Base-by-base conservation (phyloP, 2,113 vertebrate species). In the Cygnus atratus region DNA sequence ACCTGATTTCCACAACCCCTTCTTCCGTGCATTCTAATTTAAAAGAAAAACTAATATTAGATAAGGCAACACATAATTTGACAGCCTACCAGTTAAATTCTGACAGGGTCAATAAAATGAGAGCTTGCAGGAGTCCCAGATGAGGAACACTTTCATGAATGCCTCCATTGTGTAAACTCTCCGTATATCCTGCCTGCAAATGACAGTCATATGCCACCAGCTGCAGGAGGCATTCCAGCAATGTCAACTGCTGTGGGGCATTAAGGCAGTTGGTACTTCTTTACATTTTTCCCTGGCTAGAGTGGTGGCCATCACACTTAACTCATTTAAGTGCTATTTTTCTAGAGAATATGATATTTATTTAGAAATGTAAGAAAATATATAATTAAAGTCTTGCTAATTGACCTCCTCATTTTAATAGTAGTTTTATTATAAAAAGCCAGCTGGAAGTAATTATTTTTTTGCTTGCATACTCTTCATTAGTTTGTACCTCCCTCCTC, bases 131-230 rank as follows among this genome's bases (percentile, higher is more conserved):
- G 95, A 92, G 92, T 97, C 95, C 91, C 92, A 97, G 75, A 95
- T 88, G 94, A 93, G 85, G 82, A 92, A 95, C 80, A 92, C 62
- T 92, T 96, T 92, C 82, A 94, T 97, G 96, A 98, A 97, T 97
- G 96, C 84, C 55, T 89, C 95, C 93, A 93, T 75, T 96, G 90
- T 96, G 66, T 84, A 94, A 96, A 97, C 90, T 96, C 81, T 96
- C 90, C 17, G 61, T 89, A 61, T 89, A 95, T 96, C 95, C 96
- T 96, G 82, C 92, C 93, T 97, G 90, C 94, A 97, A 97, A 98
- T 97, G 97, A 97, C 97, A 97, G 89, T 97, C 95, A 98, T 97
- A 97, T 97, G 98, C 98, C 97, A 97, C 97, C 97, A 98, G 98
- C 98, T 98, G 98, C 97, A 97, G 90, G 88, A 96, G 94, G 96